These are phyloP conservation scores for Argyresthia albistria DNA, from an alignment of 2,888 invertebrate genomes.

Conservation along the genomic window DNA sequence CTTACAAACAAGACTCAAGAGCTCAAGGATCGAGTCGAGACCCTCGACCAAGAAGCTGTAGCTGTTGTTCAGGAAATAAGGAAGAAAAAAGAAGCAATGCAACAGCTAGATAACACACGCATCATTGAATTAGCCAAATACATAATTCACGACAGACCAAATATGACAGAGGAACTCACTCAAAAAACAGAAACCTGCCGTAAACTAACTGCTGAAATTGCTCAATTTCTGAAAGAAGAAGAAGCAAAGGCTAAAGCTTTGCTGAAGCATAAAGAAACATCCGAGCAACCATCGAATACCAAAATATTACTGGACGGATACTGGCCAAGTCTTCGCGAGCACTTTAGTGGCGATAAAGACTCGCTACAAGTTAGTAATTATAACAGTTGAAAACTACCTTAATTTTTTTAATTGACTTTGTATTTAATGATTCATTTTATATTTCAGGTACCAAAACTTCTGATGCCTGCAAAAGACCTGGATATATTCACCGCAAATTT, in stretches of 20 bases:
- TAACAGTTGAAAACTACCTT: background rate
- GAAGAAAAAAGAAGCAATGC: constrained; percentile 21
- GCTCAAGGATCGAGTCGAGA: constrained; percentile 22
- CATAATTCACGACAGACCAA: constrained; percentile 32
- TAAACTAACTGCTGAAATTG: constrained; percentile 16
- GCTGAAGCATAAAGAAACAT: too few species aligned
- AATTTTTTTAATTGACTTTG: background rate
- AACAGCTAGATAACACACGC: constrained; percentile 24
- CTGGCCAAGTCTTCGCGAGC: constrained; percentile 13
- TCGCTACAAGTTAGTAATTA: background rate
- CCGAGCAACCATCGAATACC: constrained; percentile 5
- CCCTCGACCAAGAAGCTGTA: constrained; percentile 23
- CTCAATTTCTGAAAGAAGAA: constrained; percentile 10
- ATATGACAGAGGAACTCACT: constrained; percentile 20
- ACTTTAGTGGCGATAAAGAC: background rate
- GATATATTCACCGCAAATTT: constrained; percentile 35
- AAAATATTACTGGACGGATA: constrained; percentile 12
- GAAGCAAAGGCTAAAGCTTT: background rate
- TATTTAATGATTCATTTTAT: constrained; percentile 7
- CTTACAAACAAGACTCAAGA: constrained; percentile 20
- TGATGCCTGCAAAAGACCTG: constrained; percentile 30
- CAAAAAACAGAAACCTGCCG: constrained; percentile 16
- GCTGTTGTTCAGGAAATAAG: constrained; percentile 23
- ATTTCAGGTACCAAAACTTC: constrained; percentile 44
- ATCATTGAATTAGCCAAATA: constrained; percentile 39